Evolutionary conservation across 2,888 invertebrate genomes (phyloP).

Genomic region (Epirrita christyi): DNA sequence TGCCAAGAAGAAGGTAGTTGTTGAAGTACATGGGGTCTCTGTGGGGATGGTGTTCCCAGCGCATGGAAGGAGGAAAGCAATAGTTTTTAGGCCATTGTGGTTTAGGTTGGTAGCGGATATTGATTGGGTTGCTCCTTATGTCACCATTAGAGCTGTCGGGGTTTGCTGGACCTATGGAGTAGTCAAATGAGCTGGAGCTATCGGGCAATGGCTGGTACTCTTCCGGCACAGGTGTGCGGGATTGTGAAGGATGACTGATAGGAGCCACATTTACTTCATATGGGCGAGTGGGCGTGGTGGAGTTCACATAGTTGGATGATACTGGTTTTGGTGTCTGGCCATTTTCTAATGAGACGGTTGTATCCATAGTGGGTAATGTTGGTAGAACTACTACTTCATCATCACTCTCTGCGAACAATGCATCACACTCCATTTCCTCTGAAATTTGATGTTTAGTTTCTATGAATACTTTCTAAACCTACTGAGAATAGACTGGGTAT

Average conservation of each 20-base stretch:
- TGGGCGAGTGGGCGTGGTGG: slow-evolving; percentile 63
- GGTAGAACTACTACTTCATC: slow-evolving; percentile 83
- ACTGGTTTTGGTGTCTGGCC: slow-evolving; percentile 57
- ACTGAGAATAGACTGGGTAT: too few relatives aligned
- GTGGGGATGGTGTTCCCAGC: slow-evolving; percentile 26
- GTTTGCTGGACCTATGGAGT: slow-evolving; percentile 53
- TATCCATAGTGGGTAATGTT: slow-evolving; percentile 47
- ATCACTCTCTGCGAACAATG: slow-evolving; percentile 87
- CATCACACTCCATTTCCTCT: slow-evolving; percentile 87
- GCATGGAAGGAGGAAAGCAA: slow-evolving; percentile 54
- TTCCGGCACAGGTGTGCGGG: slow-evolving; percentile 77
- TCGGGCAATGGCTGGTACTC: slow-evolving; percentile 79
- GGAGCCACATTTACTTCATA: slow-evolving; percentile 64
- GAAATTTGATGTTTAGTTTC: slow-evolving; percentile 47
- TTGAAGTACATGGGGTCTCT: slow-evolving; percentile 50
- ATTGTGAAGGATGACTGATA: slow-evolving; percentile 59
- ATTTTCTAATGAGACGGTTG: slow-evolving; percentile 46
- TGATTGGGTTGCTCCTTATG: slow-evolving; percentile 45
- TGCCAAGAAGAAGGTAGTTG: slow-evolving; percentile 61
- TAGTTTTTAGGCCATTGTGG: slow-evolving; percentile 58
- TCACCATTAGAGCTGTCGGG: slow-evolving; percentile 54
- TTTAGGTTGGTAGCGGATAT: slow-evolving; percentile 77
- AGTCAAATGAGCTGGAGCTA: slow-evolving; percentile 73
- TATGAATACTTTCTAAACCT: too few relatives aligned
- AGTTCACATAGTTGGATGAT: slow-evolving; percentile 69